These are phyloP conservation scores for Catharus fuscescens DNA, from an alignment of 2,113 vertebrate species.

Conservation along the genomic window DNA sequence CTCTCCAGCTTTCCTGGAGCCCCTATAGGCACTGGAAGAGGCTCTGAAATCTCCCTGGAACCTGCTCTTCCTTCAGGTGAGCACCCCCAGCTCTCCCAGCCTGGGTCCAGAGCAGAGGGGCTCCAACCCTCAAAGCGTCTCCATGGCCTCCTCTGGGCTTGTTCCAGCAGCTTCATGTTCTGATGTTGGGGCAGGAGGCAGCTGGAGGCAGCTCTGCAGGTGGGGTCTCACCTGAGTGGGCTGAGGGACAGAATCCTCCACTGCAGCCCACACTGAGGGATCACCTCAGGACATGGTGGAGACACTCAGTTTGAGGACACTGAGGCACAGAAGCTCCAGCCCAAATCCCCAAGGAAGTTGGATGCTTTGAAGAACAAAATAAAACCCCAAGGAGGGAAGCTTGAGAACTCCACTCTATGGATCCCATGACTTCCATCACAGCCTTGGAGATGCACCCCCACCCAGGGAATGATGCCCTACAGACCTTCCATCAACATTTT, in stretches of 20 bases:
- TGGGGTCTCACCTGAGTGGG: not conserved
- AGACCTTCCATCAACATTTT: not conserved
- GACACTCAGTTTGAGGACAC: not conserved
- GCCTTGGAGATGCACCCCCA: not conserved
- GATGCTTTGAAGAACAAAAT: not conserved
- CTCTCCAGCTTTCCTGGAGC: not conserved
- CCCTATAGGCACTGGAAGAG: fast-evolving
- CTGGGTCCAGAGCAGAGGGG: too few species aligned
- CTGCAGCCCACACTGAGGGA: not conserved
- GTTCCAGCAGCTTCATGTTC: fast-evolving
- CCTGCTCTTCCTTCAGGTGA: not conserved
- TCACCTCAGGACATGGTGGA: not conserved
- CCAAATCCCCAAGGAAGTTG: fast-evolving
- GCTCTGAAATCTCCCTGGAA: not conserved
- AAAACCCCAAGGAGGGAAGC: not conserved
- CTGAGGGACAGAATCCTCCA: not conserved
- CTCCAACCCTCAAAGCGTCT: not conserved
- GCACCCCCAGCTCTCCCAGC: not conserved
- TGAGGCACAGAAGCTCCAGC: not conserved
- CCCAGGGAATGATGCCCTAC: not conserved
- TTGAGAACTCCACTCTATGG: not conserved
- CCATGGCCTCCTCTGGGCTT: fast-evolving
- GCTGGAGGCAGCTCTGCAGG: not conserved
- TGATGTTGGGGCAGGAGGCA: too few species aligned
- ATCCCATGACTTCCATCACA: not conserved